Conservation (phyloP, 1,140 invertebrate species). For the Drosophila rufa region DNA sequence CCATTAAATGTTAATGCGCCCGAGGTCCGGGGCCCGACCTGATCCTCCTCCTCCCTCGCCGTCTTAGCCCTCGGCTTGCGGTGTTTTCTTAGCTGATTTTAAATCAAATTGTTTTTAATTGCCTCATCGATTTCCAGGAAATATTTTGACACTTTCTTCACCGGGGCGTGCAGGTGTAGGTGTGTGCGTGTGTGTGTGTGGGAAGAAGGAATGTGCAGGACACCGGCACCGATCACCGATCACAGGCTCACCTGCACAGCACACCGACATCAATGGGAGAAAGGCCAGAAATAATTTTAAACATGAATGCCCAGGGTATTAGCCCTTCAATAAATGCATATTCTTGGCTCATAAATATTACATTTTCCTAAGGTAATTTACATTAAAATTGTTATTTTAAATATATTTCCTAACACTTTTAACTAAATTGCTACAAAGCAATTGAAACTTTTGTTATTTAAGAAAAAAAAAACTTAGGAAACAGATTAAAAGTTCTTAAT, state of each 20-base stretch:
- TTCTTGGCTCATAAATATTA: neutral
- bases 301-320: neutral
- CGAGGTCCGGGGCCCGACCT: slow-evolving; percentile 1
- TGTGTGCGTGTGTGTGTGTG: slow-evolving; percentile 1
- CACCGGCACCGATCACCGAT: neutral
- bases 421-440: no score
- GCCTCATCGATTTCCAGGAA: slow-evolving; percentile 65
- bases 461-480: no score
- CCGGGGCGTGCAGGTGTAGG: slow-evolving; percentile 4
- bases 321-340: no score
- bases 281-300: neutral
- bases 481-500: no score
- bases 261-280: neutral
- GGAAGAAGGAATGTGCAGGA: slow-evolving; percentile 5
- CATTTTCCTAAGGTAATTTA: neutral
- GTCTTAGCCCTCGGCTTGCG: slow-evolving; percentile 25
- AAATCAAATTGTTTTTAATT: slow-evolving; percentile 83
- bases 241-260: slow-evolving; percentile 2
- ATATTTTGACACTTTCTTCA: slow-evolving; percentile 59
- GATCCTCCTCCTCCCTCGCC: neutral
- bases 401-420: no score
- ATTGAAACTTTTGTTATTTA: no score
- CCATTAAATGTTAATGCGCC: slow-evolving; percentile 75
- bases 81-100: slow-evolving; percentile 77
- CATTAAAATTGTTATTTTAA: no score